phyloP scores from a whole-genome alignment of 2,888 invertebrate genomes.

The Eilema sororculum region DNA sequence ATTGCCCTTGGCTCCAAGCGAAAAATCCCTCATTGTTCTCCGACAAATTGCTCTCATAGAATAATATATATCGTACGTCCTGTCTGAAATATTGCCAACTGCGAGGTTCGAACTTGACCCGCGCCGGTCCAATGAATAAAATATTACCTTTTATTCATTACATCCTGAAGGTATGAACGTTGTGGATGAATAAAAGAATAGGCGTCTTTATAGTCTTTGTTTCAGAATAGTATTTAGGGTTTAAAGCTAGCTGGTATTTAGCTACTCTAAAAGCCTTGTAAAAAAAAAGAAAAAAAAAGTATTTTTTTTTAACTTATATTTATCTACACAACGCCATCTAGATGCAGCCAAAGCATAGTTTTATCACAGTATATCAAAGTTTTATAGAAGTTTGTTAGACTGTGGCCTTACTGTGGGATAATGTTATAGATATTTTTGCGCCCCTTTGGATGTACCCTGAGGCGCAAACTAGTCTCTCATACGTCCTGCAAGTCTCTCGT shows the following conservation, averaged over 20 bases:
- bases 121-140: conserved; percentile 50
- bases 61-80: conserved; percentile 63
- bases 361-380: too few relatives aligned
- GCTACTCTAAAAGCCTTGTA: neutral
- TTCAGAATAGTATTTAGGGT: conserved; percentile 30
- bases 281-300: neutral
- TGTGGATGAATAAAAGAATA: conserved; percentile 47
- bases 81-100: conserved; percentile 60
- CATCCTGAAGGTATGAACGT: conserved; percentile 41
- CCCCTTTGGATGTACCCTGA: too few relatives aligned
- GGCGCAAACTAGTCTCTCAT: too few relatives aligned
- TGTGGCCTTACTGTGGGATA: too few relatives aligned
- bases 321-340: too few relatives aligned
- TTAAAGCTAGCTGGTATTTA: neutral
- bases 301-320: neutral
- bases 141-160: conserved; percentile 53
- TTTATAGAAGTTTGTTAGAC: too few relatives aligned
- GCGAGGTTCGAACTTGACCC: conserved; percentile 50
- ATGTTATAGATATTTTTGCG: too few relatives aligned
- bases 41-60: conserved; percentile 76
- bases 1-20: conserved; percentile 73
- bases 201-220: conserved; percentile 34
- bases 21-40: conserved; percentile 80
- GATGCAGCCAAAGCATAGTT: too few relatives aligned
- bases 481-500: too few relatives aligned